Evolutionary conservation across 92 coral and sea anemone genomes (phyloP).

Genomic region (Zoanthus sociatus): DNA sequence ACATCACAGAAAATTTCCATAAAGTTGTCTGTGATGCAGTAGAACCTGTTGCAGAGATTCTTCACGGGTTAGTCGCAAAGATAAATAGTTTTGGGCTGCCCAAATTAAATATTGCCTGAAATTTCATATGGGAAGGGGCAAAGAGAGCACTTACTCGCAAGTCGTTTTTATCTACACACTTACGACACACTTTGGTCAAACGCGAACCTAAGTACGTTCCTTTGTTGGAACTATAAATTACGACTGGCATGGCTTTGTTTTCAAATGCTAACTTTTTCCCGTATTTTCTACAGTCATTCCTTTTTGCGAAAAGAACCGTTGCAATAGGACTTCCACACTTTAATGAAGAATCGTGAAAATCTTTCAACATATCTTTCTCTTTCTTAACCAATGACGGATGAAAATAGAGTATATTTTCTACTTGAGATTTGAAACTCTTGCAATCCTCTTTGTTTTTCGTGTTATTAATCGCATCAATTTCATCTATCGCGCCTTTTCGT

Average conservation of each 20-base stretch:
- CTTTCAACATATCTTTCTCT: no score
- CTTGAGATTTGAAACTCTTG: no score
- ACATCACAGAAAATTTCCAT: conserved; percentile 14
- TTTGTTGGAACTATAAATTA: not conserved
- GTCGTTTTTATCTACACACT: not conserved
- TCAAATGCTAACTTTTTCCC: not conserved
- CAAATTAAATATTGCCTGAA: conserved; percentile 15
- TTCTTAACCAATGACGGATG: no score
- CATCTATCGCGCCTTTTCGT: no score
- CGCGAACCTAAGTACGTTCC: not conserved
- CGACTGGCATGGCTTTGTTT: not conserved
- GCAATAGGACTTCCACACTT: not conserved
- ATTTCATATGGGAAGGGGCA: conserved; percentile 21
- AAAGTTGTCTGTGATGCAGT: not conserved
- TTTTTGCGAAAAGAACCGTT: not conserved
- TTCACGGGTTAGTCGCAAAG: conserved; percentile 7
- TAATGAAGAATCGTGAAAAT: not conserved
- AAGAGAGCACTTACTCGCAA: conserved; percentile 32
- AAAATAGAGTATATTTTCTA: no score
- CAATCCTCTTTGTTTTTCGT: no score
- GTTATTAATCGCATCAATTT: no score
- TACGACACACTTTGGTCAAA: not conserved
- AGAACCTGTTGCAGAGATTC: conserved; percentile 11
- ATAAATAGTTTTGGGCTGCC: not conserved
- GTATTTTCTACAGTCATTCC: not conserved